A percentile compares a stretch with the other conserved stretches of the same genome.
Evolutionary conservation across 2,888 invertebrate genomes (phyloP).

Genomic region (Argyresthia albistria): DNA sequence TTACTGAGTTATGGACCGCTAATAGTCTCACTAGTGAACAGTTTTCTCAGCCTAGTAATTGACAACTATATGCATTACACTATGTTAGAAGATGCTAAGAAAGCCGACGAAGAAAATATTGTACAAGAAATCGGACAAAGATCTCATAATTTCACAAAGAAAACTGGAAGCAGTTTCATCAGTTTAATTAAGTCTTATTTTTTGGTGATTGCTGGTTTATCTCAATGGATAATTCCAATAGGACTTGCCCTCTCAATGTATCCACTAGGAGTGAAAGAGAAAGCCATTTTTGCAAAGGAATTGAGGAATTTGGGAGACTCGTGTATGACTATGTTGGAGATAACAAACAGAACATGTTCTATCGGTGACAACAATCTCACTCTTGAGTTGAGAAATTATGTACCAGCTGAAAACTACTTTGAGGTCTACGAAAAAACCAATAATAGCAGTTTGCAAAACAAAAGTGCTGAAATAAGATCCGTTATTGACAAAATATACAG

Average conservation of each 20-base stretch:
- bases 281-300: slow-evolving; percentile 20
- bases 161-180: slow-evolving; percentile 18
- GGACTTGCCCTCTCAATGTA: slow-evolving; percentile 49
- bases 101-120: slow-evolving; percentile 34
- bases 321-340: slow-evolving; percentile 44
- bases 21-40: slow-evolving; percentile 51
- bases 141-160: slow-evolving; percentile 4
- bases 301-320: slow-evolving; percentile 23
- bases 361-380: slow-evolving; percentile 18
- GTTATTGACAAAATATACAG: slow-evolving; percentile 42
- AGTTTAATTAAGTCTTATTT: slow-evolving; percentile 34
- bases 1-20: slow-evolving; percentile 51
- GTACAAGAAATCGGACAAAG: slow-evolving; percentile 29
- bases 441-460: slow-evolving; percentile 17
- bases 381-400: slow-evolving; percentile 28
- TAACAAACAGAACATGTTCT: slow-evolving; percentile 31
- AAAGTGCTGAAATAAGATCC: slow-evolving; percentile 25
- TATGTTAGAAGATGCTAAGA: slow-evolving; percentile 34
- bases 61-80: slow-evolving; percentile 59
- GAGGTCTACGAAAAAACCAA: slow-evolving; percentile 30
- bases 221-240: slow-evolving; percentile 52
- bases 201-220: slow-evolving; percentile 32
- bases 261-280: slow-evolving; percentile 39
- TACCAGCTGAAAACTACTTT: slow-evolving; percentile 30
- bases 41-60: slow-evolving; percentile 49